Evolutionary conservation across 2,888 invertebrate species (phyloP).

Genomic region (Nysson spinosus): DNA sequence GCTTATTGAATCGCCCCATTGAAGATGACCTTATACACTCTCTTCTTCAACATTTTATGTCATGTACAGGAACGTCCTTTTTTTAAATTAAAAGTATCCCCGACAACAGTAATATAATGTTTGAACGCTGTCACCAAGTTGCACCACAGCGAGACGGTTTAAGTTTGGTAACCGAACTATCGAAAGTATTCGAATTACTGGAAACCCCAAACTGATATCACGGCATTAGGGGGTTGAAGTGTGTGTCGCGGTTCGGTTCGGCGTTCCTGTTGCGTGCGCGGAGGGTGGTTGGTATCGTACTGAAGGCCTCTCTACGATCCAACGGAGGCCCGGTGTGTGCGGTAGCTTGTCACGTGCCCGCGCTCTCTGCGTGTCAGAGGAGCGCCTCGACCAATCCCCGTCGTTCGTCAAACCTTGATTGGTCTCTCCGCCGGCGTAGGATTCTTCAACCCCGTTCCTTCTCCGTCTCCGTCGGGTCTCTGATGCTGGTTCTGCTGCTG

Average conservation of each 20-base stretch:
- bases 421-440: slow-evolving; percentile 78
- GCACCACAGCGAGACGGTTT: not conserved
- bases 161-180: not conserved
- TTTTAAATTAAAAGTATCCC: not conserved
- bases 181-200: not conserved
- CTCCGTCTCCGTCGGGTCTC: slow-evolving; percentile 63
- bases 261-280: slow-evolving; percentile 73
- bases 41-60: slow-evolving; percentile 18
- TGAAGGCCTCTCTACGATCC: slow-evolving; percentile 74
- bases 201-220: slow-evolving; percentile 36
- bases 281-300: slow-evolving; percentile 77
- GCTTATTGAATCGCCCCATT: slow-evolving; percentile 63
- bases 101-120: not conserved
- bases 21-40: slow-evolving; percentile 38
- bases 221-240: slow-evolving; percentile 61
- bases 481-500: slow-evolving; percentile 40
- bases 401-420: slow-evolving; percentile 81
- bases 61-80: slow-evolving; percentile 39
- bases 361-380: slow-evolving; percentile 77
- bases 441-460: slow-evolving; percentile 77
- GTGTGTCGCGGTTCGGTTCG: slow-evolving; percentile 51
- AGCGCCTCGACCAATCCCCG: slow-evolving; percentile 77
- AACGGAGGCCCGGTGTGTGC: slow-evolving; percentile 75
- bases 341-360: slow-evolving; percentile 77
- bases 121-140: not conserved